These are phyloP conservation scores for Drosophila melanica DNA, from an alignment of 1,140 invertebrate species.

Conservation along the genomic window DNA sequence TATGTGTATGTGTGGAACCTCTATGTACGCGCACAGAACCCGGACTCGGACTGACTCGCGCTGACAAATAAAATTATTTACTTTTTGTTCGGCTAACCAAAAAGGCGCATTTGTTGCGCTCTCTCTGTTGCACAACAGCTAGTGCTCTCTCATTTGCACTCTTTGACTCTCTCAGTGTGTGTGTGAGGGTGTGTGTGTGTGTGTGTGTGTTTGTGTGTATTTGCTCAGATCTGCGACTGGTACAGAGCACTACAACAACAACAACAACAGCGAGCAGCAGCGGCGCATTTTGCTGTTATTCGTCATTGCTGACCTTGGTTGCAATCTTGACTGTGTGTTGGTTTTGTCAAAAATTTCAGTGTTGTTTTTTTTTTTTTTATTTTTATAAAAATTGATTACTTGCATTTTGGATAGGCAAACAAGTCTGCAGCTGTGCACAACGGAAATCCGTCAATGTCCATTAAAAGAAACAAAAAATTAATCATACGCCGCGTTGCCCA, in stretches of 20 bases:
- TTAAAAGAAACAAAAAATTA: slow-evolving; percentile 26
- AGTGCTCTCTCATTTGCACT: slow-evolving; percentile 14
- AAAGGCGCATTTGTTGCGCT: slow-evolving; percentile 55
- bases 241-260: slow-evolving; percentile 48
- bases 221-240: slow-evolving; percentile 73
- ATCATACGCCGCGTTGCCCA: slow-evolving; percentile 49
- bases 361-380: slow-evolving; percentile 39
- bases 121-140: slow-evolving; percentile 27
- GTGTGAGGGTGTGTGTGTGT: slow-evolving; percentile 12
- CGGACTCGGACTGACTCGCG: slow-evolving; percentile 44
- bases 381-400: slow-evolving; percentile 42
- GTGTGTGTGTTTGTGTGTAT: slow-evolving; percentile 18
- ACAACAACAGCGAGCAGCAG: slow-evolving; percentile 36
- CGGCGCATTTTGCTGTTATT: slow-evolving; percentile 83
- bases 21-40: slow-evolving; percentile 48
- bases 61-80: slow-evolving; percentile 77
- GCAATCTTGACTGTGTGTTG: slow-evolving; percentile 71
- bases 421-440: slow-evolving; percentile 14
- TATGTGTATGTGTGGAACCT: slow-evolving; percentile 24
- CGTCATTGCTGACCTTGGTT: slow-evolving; percentile 81
- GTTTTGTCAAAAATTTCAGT: slow-evolving; percentile 35
- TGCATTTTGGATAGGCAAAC: slow-evolving; percentile 65
- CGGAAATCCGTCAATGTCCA: slow-evolving; percentile 32
- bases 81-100: slow-evolving; percentile 66
- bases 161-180: slow-evolving; percentile 12